Percentiles rank a stretch among this genome's conserved stretches.
phyloP scores from a whole-genome alignment of 2,113 vertebrate genomes.

The Smithornis capensis region DNA sequence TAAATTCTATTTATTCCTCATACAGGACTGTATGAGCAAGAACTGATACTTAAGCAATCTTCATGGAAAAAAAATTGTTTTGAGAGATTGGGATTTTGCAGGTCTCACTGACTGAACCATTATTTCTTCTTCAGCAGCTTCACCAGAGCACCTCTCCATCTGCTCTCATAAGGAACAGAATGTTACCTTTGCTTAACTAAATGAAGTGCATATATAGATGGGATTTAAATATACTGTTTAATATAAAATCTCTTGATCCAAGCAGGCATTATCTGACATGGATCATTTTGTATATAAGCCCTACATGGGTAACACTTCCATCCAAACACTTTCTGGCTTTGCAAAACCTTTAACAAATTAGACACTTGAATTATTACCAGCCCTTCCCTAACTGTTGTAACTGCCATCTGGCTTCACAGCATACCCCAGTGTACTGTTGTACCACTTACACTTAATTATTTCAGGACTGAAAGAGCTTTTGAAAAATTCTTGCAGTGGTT shows the following conservation, averaged over 20 bases:
- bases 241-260: constrained; percentile 58
- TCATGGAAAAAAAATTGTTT: background rate
- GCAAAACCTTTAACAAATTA: constrained; percentile 46
- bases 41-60: constrained; percentile 34
- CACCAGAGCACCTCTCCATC: background rate
- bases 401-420: constrained; percentile 66
- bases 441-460: constrained; percentile 64
- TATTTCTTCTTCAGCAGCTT: constrained; percentile 41
- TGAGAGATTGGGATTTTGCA: background rate
- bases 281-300: constrained; percentile 65
- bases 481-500: constrained; percentile 62
- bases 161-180: background rate
- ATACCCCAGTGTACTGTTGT: constrained; percentile 38
- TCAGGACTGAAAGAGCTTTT: constrained; percentile 11
- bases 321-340: constrained; percentile 68
- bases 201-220: constrained; percentile 63
- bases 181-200: constrained; percentile 48
- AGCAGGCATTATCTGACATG: constrained; percentile 77
- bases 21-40: background rate
- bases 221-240: constrained; percentile 57
- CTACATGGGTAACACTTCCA: constrained; percentile 48
- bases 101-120: background rate
- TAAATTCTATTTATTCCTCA: background rate
- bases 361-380: constrained; percentile 59
- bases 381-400: constrained; percentile 55